Evolutionary conservation across 2,888 invertebrate species (phyloP).

Genomic region (Heliconius cydno): DNA sequence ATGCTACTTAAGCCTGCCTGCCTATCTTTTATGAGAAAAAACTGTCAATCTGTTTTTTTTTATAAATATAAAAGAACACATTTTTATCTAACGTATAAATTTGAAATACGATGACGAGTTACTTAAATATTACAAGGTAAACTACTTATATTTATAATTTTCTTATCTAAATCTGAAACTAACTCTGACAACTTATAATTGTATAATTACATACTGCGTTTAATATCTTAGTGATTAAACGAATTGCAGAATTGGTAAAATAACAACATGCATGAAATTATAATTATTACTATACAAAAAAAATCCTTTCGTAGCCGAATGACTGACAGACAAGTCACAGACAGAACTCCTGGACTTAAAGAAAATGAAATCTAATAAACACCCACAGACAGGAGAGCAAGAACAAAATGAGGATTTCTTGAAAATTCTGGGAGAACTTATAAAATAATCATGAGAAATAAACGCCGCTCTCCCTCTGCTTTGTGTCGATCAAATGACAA

Average conservation of each 20-base stretch:
- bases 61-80: not conserved
- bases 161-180: not conserved
- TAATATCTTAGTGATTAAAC: not conserved
- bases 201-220: not conserved
- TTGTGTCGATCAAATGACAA: not conserved
- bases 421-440: too few relatives aligned
- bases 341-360: not conserved
- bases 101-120: not conserved
- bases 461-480: not conserved
- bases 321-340: not conserved
- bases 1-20: too few relatives aligned
- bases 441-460: too few relatives aligned
- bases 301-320: not conserved
- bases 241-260: not conserved
- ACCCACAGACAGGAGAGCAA: accelerated
- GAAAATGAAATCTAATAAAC: not conserved
- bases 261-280: too few relatives aligned
- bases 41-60: not conserved
- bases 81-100: not conserved
- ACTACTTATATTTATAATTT: not conserved
- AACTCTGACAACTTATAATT: not conserved
- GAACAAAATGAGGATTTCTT: too few relatives aligned
- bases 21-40: not conserved
- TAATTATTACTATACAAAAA: not conserved
- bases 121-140: conserved; percentile 7